phyloP scores from a whole-genome alignment of 2,888 invertebrate species.

The Siphlonurus alternatus region DNA sequence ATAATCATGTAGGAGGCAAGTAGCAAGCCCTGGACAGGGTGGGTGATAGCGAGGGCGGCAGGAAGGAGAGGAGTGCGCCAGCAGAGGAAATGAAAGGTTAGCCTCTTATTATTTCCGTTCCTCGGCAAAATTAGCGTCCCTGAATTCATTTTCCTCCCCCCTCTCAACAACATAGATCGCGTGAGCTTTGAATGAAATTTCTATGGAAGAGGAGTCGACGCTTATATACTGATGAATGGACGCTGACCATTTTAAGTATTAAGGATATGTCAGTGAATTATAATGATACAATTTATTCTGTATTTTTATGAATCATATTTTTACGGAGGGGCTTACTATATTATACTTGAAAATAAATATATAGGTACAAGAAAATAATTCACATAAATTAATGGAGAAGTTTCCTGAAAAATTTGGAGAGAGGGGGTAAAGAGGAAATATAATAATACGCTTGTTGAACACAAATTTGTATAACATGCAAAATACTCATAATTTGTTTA shows the following conservation, averaged over 20 bases:
- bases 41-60: neutral
- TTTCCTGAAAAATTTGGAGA: too few species aligned
- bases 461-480: too few species aligned
- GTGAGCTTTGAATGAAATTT: neutral
- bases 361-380: too few species aligned
- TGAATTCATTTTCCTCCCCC: neutral
- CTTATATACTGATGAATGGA: neutral
- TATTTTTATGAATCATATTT: too few species aligned
- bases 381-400: too few species aligned
- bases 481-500: too few species aligned
- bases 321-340: too few species aligned
- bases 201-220: neutral
- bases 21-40: too few species aligned
- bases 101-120: neutral
- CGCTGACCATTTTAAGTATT: neutral
- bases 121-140: neutral
- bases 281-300: neutral
- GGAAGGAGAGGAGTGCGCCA: neutral
- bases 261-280: neutral
- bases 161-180: neutral
- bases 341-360: too few species aligned
- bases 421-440: too few species aligned
- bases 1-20: too few species aligned
- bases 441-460: too few species aligned
- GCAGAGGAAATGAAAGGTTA: neutral